Percentiles rank a stretch among this genome's conserved stretches.
Evolutionary conservation across 1,140 invertebrate species (phyloP).

Genomic region (Homarus americanus): DNA sequence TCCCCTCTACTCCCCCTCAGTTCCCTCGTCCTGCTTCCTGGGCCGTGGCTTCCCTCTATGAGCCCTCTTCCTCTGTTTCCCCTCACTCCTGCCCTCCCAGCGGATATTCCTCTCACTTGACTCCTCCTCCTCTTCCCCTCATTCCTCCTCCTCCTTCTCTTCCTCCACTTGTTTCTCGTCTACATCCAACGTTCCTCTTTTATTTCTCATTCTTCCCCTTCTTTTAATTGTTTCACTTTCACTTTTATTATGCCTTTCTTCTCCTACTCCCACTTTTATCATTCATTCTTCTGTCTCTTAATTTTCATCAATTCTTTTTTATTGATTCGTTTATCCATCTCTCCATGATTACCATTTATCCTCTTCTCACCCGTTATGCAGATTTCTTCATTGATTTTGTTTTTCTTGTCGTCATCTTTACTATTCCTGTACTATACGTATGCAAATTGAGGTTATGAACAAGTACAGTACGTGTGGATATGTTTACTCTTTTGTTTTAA

Average conservation of each 20-base stretch:
- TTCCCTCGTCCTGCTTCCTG: constrained; percentile 6
- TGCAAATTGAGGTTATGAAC: too few relatives aligned
- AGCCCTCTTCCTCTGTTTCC: constrained; percentile 12
- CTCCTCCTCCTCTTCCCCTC: background rate
- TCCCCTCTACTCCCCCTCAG: background rate
- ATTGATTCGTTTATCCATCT: too few relatives aligned
- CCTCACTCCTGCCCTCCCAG: background rate
- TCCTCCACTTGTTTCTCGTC: background rate
- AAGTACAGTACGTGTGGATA: too few relatives aligned
- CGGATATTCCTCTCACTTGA: background rate
- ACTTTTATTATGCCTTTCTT: background rate
- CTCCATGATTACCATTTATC: background rate
- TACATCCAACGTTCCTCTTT: background rate
- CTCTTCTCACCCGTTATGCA: too few relatives aligned
- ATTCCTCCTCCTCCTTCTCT: constrained; percentile 1
- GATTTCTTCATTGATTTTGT: background rate
- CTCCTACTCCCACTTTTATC: background rate
- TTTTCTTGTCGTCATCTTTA: background rate
- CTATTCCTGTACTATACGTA: too few relatives aligned
- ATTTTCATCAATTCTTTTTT: background rate
- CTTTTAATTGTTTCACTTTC: too few relatives aligned
- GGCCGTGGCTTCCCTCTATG: background rate
- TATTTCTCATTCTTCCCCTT: background rate
- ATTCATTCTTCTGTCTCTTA: background rate
- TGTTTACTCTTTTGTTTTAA: too few relatives aligned